Evolutionary conservation across 2,113 vertebrate genomes (phyloP), one percentile per base, ranked within the genome.

Genomic region (Anhinga anhinga): DNA sequence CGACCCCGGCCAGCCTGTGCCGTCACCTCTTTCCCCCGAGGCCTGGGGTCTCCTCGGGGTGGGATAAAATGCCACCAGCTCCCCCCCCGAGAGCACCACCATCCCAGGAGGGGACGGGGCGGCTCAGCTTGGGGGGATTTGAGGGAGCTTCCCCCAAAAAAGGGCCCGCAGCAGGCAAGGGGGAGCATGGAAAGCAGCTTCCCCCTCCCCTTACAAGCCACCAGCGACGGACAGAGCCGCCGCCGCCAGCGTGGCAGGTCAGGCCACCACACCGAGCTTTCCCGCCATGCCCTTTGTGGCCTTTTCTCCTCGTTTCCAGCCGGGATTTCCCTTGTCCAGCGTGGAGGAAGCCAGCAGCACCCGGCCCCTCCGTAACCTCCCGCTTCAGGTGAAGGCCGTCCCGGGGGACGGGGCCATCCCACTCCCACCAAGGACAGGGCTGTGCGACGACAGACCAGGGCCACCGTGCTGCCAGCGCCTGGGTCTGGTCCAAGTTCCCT

Each of bases 311-410:
- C 14, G 44, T 44, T 79, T 30, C 88, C 85, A 67, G 62, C 20
- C 0, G 0, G 34, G 62, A 79, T 80, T 82, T 71, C n/a, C 56
- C 56, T 47, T 30, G 8, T 19, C 34, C 69, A 4, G 19, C 15
- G 13, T 5, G 16, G 15, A 38, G 13, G 56, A 59, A 76, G 45
- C 71, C 66, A 49, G 30, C 34, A 82, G 17, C n/a, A 50, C 16
- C 38, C 0, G 0, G 12, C 36, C 93, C 38, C 79, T 86, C 82
- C 0, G 0, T 18, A 71, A 29, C 65, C 23, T 36, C 72, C 19
- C 0, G 0, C 36, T 61, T n/a, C 0, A 0, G 22, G 56, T 5
- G 2, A 85, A 70, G 21, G 36, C 26, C 55, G 11, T 27, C 40
- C 20, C 32, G 1, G 42, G 19, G 38, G 23, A 27, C 5, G 1